A percentile compares a stretch with the other conserved stretches of the same genome.
Evolutionary conservation across 2,888 invertebrate genomes (phyloP).

Genomic region (Drosophila demipolita): DNA sequence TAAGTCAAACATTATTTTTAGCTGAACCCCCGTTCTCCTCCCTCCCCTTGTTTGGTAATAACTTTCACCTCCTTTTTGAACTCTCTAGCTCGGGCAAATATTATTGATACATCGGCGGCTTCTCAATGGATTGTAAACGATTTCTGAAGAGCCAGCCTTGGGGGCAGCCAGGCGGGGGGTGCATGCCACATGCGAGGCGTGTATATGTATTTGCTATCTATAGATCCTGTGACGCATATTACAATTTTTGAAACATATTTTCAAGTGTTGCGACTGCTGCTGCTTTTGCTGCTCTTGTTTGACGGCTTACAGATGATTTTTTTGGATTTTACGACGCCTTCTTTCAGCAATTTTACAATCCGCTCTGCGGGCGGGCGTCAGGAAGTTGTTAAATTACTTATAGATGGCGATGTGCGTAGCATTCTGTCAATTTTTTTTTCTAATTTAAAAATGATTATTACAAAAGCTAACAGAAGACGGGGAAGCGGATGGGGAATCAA

Average conservation of each 20-base stretch:
- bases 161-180: constrained; percentile 52
- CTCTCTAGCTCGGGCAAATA: constrained; percentile 55
- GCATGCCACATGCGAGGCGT: constrained; percentile 19
- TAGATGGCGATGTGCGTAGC: constrained; percentile 24
- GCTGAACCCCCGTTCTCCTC: constrained; percentile 20
- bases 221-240: constrained; percentile 66
- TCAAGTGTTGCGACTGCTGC: constrained; percentile 62
- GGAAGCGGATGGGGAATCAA: constrained; percentile 57
- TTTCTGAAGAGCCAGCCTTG: constrained; percentile 56
- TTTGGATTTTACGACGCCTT: constrained; percentile 51
- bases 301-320: constrained; percentile 72
- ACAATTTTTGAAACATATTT: constrained; percentile 74
- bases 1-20: constrained; percentile 76
- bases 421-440: constrained; percentile 32
- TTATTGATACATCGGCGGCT: constrained; percentile 79
- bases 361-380: constrained; percentile 65
- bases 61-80: constrained; percentile 75
- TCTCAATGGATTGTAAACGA: constrained; percentile 78
- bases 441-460: constrained; percentile 78
- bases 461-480: constrained; percentile 19
- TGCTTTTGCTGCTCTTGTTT: constrained; percentile 24
- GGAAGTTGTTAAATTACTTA: constrained; percentile 74
- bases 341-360: constrained; percentile 70
- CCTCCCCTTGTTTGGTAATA: constrained; percentile 38
- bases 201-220: constrained; percentile 18